Evolutionary conservation across 2,113 vertebrate genomes (phyloP).

Genomic region (Melospiza georgiana): DNA sequence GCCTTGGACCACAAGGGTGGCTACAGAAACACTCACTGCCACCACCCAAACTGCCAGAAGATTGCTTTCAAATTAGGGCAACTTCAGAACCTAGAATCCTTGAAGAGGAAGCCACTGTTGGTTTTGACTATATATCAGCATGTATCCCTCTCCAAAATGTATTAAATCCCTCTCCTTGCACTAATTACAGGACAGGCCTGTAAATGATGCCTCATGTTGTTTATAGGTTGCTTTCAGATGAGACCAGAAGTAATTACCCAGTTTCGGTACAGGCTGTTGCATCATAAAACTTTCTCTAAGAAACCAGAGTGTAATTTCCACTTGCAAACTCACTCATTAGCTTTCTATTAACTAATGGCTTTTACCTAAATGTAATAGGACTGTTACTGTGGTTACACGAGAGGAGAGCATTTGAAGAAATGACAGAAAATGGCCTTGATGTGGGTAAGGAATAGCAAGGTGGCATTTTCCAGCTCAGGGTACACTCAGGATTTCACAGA

Average conservation of each 20-base stretch:
- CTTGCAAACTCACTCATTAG: neutral
- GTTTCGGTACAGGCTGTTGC: neutral
- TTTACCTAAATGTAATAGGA: neutral
- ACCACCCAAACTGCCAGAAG: neutral
- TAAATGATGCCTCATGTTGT: neutral
- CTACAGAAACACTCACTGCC: neutral
- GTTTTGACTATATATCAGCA: neutral
- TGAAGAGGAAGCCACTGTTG: neutral
- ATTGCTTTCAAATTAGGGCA: neutral
- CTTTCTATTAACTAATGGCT: neutral
- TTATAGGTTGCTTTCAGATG: neutral
- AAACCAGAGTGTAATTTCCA: neutral
- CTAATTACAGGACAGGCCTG: neutral
- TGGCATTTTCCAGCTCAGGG: neutral
- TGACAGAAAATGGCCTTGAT: neutral
- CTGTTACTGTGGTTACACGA: fast-evolving
- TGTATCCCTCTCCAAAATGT: neutral
- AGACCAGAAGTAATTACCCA: neutral
- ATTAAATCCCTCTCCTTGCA: neutral
- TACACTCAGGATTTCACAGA: neutral
- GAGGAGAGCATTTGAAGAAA: neutral
- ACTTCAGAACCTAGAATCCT: neutral
- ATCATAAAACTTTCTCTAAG: constrained; percentile 5
- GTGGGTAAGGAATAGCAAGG: neutral
- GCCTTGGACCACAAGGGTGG: neutral